Percentiles rank a stretch among this genome's conserved stretches.
phyloP scores from a whole-genome alignment of 2,888 invertebrate genomes.

The Chrysina gloriosa region DNA sequence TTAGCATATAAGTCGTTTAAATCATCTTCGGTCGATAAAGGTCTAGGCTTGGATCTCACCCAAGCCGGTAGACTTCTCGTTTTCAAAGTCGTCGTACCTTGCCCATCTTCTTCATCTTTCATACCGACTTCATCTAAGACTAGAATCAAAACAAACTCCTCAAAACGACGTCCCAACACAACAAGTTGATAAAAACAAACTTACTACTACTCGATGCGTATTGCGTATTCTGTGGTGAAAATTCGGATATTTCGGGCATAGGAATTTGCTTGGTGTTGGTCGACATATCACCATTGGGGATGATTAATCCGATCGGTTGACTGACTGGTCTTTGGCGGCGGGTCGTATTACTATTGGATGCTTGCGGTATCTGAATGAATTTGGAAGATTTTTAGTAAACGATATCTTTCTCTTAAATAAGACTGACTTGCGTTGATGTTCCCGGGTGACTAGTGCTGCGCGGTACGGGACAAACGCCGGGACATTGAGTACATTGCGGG shows the following conservation, averaged over 20 bases:
- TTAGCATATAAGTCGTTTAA: slow-evolving; percentile 77
- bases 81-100: slow-evolving; percentile 66
- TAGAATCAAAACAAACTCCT: slow-evolving; percentile 50
- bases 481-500: slow-evolving; percentile 64
- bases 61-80: slow-evolving; percentile 80
- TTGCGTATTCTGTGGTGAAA: slow-evolving; percentile 67
- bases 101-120: slow-evolving; percentile 64
- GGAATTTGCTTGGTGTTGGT: slow-evolving; percentile 58
- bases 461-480: slow-evolving; percentile 63
- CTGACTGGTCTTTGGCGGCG: slow-evolving; percentile 64
- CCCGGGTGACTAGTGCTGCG: slow-evolving; percentile 64
- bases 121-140: slow-evolving; percentile 73
- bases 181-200: slow-evolving; percentile 54
- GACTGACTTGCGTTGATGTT: slow-evolving; percentile 52
- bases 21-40: slow-evolving; percentile 77
- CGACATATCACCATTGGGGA: slow-evolving; percentile 57
- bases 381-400: background rate
- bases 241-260: slow-evolving; percentile 68
- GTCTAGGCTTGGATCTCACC: slow-evolving; percentile 76
- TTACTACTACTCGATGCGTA: slow-evolving; percentile 77
- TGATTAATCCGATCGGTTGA: slow-evolving; percentile 62
- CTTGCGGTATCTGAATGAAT: slow-evolving; percentile 35
- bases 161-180: background rate
- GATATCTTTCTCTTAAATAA: background rate
- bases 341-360: slow-evolving; percentile 2